Evolutionary conservation across 2,113 vertebrate genomes (phyloP), one percentile per base, ranked within the genome.

Genomic region (Oceanodroma tethys): DNA sequence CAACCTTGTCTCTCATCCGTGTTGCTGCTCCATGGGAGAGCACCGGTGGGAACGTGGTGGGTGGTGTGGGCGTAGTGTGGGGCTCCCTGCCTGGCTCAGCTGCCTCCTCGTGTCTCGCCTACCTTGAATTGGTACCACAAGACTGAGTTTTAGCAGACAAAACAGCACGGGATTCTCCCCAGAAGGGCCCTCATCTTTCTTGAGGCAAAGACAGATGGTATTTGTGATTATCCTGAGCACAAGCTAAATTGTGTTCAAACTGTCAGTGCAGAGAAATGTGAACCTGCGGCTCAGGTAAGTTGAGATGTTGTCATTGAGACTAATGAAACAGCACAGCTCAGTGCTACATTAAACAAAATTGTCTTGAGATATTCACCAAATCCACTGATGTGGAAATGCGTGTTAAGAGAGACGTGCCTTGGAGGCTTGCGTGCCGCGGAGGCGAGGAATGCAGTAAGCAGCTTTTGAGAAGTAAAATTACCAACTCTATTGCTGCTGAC

Each of bases 261-360:
- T 91, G 83, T 52, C 72, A 93, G 20, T 47, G 59, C 47, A 67
- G 50, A 86, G 81, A 74, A 96, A 71, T 20, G 63, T 63, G 74
- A 94, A 84, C 86, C 34, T 87, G 72, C 29, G 12, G 65, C 47
- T 93, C 80, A 88, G 83, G 85, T 88, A 88, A 88, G 81, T 9
- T 92, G 85, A 93, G 72, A 86, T 93, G 79, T 82, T 95, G 79
- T 95, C 70, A 75, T 15, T 81, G 87, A 93, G 90, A 78, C 88
- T 92, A 94, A 96, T 94, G 75, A 96, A 96, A 93, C 70, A 81
- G 55, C 81, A 76, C 84, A 91, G 58, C 53, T 90, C 67, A 72
- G 86, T 74, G 78, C 90, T 91, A 74, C 63, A 67, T 93, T 94
- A 95, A 91, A 87, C 90, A 92, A 73, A 91, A 93, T 62, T 88